phyloP scores from a whole-genome alignment of 1,140 invertebrate genomes.

The Pseudomyrmex cubaensis region DNA sequence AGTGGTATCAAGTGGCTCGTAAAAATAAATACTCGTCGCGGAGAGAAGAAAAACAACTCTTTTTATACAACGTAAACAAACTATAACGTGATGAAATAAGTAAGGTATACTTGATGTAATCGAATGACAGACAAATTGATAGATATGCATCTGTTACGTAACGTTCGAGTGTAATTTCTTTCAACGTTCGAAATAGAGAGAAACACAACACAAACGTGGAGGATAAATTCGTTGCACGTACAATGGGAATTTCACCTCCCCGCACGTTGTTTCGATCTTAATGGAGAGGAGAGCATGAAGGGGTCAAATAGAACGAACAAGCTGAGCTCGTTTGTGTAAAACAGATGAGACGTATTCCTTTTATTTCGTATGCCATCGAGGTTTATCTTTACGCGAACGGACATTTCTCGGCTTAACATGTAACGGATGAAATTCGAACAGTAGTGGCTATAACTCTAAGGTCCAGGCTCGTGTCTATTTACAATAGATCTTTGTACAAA shows the following conservation, averaged over 20 bases:
- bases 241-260: slow-evolving; percentile 67
- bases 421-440: slow-evolving; percentile 75
- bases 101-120: not conserved
- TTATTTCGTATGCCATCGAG: slow-evolving; percentile 75
- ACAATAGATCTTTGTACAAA: slow-evolving; percentile 83
- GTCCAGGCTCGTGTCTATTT: slow-evolving; percentile 77
- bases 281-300: slow-evolving; percentile 43
- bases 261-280: slow-evolving; percentile 42
- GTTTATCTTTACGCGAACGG: slow-evolving; percentile 70
- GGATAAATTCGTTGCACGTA: slow-evolving; percentile 75
- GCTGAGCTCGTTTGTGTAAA: slow-evolving; percentile 74
- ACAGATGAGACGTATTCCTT: slow-evolving; percentile 79
- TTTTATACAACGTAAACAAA: not conserved
- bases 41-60: not conserved
- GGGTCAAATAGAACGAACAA: slow-evolving; percentile 46
- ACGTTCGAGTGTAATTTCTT: slow-evolving; percentile 48
- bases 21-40: not conserved
- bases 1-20: not conserved
- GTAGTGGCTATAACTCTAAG: slow-evolving; percentile 68
- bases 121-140: not conserved
- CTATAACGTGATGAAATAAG: not conserved
- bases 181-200: slow-evolving; percentile 38
- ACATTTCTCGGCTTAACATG: slow-evolving; percentile 56
- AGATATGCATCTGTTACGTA: not conserved
- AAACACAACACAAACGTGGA: slow-evolving; percentile 17